Conservation (phyloP, 2,797 vertebrate species). For the Varecia variegata region DNA sequence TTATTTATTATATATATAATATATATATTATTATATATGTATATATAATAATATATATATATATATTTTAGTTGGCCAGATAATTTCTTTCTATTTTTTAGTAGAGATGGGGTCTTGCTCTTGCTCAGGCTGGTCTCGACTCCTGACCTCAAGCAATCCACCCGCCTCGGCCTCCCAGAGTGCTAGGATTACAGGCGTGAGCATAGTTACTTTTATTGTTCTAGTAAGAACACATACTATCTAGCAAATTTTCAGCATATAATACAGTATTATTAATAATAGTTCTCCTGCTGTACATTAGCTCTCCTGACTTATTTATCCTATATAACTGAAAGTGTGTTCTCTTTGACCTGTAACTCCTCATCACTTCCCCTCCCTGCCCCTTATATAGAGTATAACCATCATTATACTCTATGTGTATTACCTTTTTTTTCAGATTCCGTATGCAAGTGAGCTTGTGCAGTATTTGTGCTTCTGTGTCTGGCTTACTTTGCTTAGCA, state of each 20-base stretch:
- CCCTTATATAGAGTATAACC: not conserved
- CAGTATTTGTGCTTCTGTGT: not conserved
- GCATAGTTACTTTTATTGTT: not conserved
- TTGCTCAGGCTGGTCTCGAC: too few relatives aligned
- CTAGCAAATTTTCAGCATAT: not conserved
- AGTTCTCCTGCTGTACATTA: not conserved
- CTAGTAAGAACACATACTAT: not conserved
- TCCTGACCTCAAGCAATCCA: too few relatives aligned
- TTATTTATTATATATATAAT: too few relatives aligned
- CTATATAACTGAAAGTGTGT: not conserved
- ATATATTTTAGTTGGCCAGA: too few relatives aligned
- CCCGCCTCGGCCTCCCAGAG: too few relatives aligned
- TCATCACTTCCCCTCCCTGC: not conserved
- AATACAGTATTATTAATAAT: not conserved
- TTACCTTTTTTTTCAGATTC: not conserved
- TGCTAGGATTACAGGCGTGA: too few relatives aligned
- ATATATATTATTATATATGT: too few relatives aligned
- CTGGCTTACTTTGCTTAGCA: not conserved
- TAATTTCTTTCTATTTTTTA: too few relatives aligned
- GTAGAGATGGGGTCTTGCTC: too few relatives aligned
- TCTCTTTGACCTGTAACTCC: not conserved
- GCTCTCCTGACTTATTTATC: too few relatives aligned
- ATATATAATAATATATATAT: too few relatives aligned
- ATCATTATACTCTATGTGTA: not conserved
- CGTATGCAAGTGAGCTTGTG: not conserved